Conservation (phyloP, 1,140 invertebrate species). For the Caerostris extrusa region DNA sequence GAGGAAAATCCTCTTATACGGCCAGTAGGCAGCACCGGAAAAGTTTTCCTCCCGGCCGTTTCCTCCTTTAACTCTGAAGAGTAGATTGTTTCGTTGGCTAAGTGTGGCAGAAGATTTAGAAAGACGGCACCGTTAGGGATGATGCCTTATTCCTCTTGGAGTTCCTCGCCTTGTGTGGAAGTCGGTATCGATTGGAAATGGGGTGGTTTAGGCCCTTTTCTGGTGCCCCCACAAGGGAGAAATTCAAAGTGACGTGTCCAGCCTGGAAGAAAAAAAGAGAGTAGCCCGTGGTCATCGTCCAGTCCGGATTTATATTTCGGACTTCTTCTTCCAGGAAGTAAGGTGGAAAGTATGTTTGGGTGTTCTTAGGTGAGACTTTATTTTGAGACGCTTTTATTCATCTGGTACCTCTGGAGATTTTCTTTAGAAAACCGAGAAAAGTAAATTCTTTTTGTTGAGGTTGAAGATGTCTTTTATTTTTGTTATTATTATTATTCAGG, state of each 20-base stretch:
- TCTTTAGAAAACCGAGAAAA: too few species aligned
- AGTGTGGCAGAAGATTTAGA: slow-evolving; percentile 27
- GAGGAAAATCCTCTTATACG: slow-evolving; percentile 70
- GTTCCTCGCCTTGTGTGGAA: slow-evolving; percentile 2
- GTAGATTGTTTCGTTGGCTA: slow-evolving; percentile 31
- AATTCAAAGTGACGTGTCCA: slow-evolving; percentile 64
- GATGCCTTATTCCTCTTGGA: background rate
- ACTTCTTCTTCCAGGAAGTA: background rate
- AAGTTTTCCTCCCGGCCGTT: slow-evolving; percentile 49
- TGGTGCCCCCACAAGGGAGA: background rate
- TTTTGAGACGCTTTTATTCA: background rate
- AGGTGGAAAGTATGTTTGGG: slow-evolving; percentile 18
- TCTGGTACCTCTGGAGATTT: background rate
- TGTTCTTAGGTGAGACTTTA: slow-evolving; percentile 30
- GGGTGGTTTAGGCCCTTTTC: background rate
- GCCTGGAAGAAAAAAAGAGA: slow-evolving; percentile 5
- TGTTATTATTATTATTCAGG: too few species aligned
- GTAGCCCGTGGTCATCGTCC: slow-evolving; percentile 7
- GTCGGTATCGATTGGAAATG: background rate
- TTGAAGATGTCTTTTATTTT: too few species aligned
- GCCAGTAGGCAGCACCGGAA: slow-evolving; percentile 2
- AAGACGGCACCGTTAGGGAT: background rate
- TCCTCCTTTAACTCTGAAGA: slow-evolving; percentile 18
- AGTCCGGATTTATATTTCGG: slow-evolving; percentile 18
- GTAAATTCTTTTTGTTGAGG: too few species aligned